Conservation (phyloP, 2,888 invertebrate species). For the Caenorhabditis sp. region DNA sequence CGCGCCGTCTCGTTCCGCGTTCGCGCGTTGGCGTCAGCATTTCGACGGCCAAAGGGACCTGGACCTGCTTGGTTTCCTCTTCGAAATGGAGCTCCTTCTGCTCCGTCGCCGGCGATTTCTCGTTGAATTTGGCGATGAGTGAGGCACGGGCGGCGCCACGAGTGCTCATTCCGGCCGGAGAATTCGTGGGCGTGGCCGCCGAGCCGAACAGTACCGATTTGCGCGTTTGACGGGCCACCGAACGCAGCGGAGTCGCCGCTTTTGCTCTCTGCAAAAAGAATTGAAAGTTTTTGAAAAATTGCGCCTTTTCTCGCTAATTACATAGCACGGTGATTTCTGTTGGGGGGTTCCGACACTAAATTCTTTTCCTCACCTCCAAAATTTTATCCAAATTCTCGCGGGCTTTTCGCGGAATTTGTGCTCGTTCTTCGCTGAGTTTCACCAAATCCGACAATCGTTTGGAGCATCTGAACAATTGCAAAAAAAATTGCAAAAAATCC, state of each 20-base stretch:
- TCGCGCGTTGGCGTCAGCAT: too few species aligned
- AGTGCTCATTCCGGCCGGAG: slow-evolving; percentile 16
- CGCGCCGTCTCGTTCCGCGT: slow-evolving; percentile 1
- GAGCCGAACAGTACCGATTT: slow-evolving; percentile 44
- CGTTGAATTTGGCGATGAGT: slow-evolving; percentile 8
- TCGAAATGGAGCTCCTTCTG: neutral
- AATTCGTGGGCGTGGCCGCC: slow-evolving; percentile 16
- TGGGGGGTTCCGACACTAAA: neutral
- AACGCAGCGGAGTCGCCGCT: slow-evolving; percentile 21
- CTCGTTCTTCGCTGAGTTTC: slow-evolving; percentile 51
- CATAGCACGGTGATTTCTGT: too few species aligned
- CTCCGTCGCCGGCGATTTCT: slow-evolving; percentile 1
- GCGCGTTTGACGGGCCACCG: slow-evolving; percentile 7
- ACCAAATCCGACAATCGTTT: slow-evolving; percentile 59
- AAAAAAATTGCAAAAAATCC: neutral
- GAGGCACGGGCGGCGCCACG: slow-evolving; percentile 5
- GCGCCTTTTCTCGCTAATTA: neutral
- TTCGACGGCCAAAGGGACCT: too few species aligned
- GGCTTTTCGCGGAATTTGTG: slow-evolving; percentile 33
- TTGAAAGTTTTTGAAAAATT: neutral
- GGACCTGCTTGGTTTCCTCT: neutral
- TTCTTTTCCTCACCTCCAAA: slow-evolving; percentile 20
- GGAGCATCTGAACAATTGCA: slow-evolving; percentile 27
- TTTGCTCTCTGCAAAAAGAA: slow-evolving; percentile 42
- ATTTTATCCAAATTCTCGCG: slow-evolving; percentile 39